phyloP scores from a whole-genome alignment of 2,113 vertebrate species.

The Notechis scutatus region DNA sequence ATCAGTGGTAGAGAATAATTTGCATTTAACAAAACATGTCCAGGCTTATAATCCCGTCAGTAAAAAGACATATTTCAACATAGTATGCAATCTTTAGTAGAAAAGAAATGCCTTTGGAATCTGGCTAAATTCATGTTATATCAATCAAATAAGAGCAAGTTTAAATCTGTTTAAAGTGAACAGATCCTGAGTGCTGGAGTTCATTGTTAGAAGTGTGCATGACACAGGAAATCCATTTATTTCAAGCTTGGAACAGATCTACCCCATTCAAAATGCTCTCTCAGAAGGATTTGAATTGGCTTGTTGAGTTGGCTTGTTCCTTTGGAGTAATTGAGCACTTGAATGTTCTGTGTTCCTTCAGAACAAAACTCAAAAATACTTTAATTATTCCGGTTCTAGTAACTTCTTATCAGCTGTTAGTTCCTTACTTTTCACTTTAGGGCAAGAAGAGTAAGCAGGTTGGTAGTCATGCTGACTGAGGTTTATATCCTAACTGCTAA shows the following conservation, averaged over 20 bases:
- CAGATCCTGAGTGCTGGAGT: constrained; percentile 42
- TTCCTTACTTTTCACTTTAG: not conserved
- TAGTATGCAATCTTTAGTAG: not conserved
- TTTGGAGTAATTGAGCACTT: not conserved
- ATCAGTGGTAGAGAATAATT: constrained; percentile 50
- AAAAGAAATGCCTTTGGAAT: constrained; percentile 34
- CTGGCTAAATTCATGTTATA: constrained; percentile 48
- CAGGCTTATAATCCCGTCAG: constrained; percentile 28
- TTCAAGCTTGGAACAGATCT: not conserved
- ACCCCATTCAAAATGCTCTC: not conserved
- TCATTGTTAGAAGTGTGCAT: constrained; percentile 38
- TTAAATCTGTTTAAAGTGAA: not conserved
- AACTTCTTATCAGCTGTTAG: not conserved
- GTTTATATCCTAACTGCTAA: not conserved
- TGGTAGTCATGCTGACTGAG: not conserved
- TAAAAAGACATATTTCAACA: not conserved
- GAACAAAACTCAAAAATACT: not conserved
- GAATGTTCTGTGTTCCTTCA: not conserved
- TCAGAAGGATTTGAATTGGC: not conserved
- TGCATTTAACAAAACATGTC: constrained; percentile 56
- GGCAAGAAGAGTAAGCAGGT: not conserved
- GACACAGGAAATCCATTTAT: not conserved
- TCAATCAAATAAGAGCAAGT: not conserved
- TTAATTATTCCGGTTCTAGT: not conserved
- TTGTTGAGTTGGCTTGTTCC: not conserved